phyloP scores from a whole-genome alignment of 1,140 invertebrate species.

The Tetramorium simillimum region DNA sequence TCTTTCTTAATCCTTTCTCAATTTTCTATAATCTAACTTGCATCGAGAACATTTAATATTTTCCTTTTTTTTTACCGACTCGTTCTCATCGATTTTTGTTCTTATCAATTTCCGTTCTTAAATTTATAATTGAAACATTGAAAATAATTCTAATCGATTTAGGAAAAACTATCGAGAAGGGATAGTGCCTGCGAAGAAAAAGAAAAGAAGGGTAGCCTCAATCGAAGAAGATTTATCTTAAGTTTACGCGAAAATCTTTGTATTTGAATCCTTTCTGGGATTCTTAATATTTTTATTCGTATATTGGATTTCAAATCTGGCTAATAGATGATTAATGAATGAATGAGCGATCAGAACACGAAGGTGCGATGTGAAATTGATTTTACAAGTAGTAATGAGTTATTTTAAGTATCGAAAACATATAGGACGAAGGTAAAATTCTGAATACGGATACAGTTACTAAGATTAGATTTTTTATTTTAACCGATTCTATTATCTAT shows the following conservation, averaged over 20 bases:
- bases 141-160: not conserved
- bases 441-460: not conserved
- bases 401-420: not conserved
- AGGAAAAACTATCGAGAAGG: not conserved
- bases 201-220: not conserved
- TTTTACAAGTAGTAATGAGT: not conserved
- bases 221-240: not conserved
- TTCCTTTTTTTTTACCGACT: not conserved
- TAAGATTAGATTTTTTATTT: constrained; percentile 29
- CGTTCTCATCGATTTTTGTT: constrained; percentile 5
- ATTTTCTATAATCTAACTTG: constrained; percentile 10
- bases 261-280: not conserved
- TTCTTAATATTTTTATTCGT: not conserved
- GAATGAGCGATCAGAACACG: not conserved
- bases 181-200: not conserved
- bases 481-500: constrained; percentile 17
- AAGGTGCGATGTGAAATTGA: not conserved
- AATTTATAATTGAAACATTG: not conserved
- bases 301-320: not conserved
- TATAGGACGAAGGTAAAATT: not conserved
- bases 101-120: not conserved
- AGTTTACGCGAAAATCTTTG: not conserved
- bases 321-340: not conserved
- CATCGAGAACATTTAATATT: not conserved
- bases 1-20: no score